Base-by-base conservation (phyloP, 1,140 invertebrate species). In the Drosophila nikananu region DNA sequence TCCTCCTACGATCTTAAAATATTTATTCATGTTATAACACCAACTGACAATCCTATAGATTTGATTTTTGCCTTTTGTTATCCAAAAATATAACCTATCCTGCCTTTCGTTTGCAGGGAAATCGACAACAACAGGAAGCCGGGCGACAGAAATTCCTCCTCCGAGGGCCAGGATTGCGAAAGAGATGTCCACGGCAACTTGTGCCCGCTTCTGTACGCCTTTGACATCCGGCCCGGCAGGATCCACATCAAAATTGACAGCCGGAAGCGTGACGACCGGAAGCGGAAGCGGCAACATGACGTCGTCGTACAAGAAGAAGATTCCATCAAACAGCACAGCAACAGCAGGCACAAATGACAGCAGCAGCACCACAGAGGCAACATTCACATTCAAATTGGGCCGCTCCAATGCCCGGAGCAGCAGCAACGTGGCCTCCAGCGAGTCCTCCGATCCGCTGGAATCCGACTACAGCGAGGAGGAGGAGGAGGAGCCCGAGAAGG, bases 391-490 rank as follows among this genome's bases (percentile, higher is more conserved):
- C 52, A 92, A 92, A 84, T 77, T 92, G 71, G 83, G 84, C 19
- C 74, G 80, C 60, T 30, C 68, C 19, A 66, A 52, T 35, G 74
- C 65, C 15, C 44, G 58, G 19, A 66, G 68, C 42, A 62, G 80
- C 44, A 78, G 70, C 58, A 90, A 79, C 27, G 72, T 83, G 10
- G 83, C 80, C 42, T 91, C 86, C 48, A 91, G 86, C 72, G 92
- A 92, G 75, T 93, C 90, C 51, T 92, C 92, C 58, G 92, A 93
- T 91, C 90, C 90, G 4, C 54, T 92, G 35, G 92, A 92, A 51
- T 93, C 91, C 5, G 92, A 93, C 51, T 92, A 86, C 49, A 92
- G 91, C 44, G 91, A 92, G 55, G 91, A 92, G 42, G 91, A 92
- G 55, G 91, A 92, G 42, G 75, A 77, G 15, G 76, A 81, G 23